These are phyloP conservation scores for Epinotia nisella DNA, from an alignment of 2,888 invertebrate genomes.

Conservation along the genomic window DNA sequence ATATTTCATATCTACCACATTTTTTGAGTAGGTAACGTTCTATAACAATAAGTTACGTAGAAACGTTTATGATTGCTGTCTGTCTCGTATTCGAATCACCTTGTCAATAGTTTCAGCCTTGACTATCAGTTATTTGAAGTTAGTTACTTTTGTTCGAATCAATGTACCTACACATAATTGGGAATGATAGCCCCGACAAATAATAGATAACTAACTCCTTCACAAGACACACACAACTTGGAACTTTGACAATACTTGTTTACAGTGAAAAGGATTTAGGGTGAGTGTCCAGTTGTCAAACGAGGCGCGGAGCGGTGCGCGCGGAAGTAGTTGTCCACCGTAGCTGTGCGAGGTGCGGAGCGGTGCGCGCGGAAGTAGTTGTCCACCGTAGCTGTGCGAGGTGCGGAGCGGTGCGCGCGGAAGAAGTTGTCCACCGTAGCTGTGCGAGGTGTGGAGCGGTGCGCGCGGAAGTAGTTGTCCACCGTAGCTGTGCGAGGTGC, in stretches of 20 bases:
- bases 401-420: too few species aligned
- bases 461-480: too few species aligned
- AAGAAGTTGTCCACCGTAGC: too few species aligned
- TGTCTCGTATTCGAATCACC: not conserved
- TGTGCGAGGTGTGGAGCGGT: too few species aligned
- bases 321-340: too few species aligned
- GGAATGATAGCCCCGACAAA: not conserved
- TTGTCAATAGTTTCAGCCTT: not conserved
- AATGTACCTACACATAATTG: not conserved
- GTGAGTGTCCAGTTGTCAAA: not conserved
- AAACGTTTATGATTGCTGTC: slow-evolving; percentile 4
- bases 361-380: too few species aligned
- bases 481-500: too few species aligned
- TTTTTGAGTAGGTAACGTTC: slow-evolving; percentile 64
- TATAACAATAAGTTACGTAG: not conserved
- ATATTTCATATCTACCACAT: slow-evolving; percentile 68
- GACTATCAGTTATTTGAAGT: not conserved
- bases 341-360: too few species aligned
- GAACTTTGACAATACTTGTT: slow-evolving; percentile 1
- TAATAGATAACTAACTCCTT: slow-evolving; percentile 1
- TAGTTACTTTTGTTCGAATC: too few species aligned
- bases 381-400: too few species aligned
- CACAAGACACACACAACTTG: not conserved
- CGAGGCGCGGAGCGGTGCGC: too few species aligned
- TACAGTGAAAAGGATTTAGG: not conserved